Conservation (phyloP, 2,113 vertebrate species). For the Ia io region DNA sequence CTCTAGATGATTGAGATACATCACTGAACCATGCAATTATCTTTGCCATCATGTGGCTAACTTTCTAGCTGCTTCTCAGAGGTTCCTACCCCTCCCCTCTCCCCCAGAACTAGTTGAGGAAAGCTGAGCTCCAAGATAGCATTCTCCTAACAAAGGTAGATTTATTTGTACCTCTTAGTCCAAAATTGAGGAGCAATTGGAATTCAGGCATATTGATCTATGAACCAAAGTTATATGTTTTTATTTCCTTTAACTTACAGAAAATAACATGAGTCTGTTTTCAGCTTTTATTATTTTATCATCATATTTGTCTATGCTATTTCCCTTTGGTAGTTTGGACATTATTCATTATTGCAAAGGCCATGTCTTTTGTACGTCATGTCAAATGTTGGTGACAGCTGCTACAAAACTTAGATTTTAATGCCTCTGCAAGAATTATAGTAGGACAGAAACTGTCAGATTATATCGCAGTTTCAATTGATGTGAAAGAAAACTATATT, state of each 20-base stretch:
- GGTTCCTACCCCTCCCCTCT: not conserved
- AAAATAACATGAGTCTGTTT: not conserved
- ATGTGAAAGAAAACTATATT: not conserved
- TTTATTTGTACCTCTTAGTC: not conserved
- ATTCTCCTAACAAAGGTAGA: not conserved
- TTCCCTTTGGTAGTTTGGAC: not conserved
- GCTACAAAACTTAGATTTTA: constrained; percentile 28
- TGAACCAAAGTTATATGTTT: constrained; percentile 34
- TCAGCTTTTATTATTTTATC: not conserved
- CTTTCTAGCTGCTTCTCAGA: not conserved
- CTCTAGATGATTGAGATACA: not conserved
- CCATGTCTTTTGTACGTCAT: constrained; percentile 14
- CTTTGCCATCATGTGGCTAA: not conserved
- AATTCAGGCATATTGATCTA: not conserved
- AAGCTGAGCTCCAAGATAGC: not conserved
- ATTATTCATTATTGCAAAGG: not conserved
- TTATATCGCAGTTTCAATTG: not conserved
- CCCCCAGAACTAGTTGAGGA: not conserved
- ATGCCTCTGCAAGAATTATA: not conserved
- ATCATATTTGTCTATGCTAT: not conserved
- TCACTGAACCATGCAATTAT: not conserved
- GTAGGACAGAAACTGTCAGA: not conserved
- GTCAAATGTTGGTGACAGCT: not conserved
- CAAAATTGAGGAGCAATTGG: not conserved
- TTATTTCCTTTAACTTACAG: not conserved